These are phyloP conservation scores for Hypolimnas misippus DNA, from an alignment of 2,888 invertebrate genomes.

Conservation along the genomic window DNA sequence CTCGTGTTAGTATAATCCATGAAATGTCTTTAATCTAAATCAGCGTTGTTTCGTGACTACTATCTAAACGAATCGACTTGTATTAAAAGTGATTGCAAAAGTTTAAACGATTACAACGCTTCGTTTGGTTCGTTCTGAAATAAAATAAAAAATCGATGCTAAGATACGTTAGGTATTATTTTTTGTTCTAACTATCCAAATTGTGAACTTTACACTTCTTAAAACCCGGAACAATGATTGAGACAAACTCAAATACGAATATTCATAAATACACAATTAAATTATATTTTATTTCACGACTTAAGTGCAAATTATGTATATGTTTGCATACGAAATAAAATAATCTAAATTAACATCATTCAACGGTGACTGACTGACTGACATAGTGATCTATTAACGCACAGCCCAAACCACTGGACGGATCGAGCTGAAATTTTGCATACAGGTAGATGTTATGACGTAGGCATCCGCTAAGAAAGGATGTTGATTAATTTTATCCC, in stretches of 20 bases:
- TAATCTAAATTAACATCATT: no score
- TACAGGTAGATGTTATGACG: no score
- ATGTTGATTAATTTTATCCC: no score
- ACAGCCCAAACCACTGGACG: no score
- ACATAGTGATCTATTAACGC: no score
- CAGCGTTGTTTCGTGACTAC: not conserved
- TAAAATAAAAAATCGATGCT: slow-evolving; percentile 9
- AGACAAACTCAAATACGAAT: slow-evolving; percentile 2
- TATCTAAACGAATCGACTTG: slow-evolving; percentile 1
- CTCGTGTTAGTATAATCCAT: not conserved
- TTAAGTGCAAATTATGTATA: no score
- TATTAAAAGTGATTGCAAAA: not conserved
- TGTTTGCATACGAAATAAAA: no score
- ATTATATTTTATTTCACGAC: no score
- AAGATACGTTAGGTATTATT: slow-evolving; percentile 16
- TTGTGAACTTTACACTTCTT: slow-evolving; percentile 19
- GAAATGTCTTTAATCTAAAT: not conserved
- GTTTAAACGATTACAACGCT: slow-evolving; percentile 6
- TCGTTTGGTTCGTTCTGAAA: not conserved
- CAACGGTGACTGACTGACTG: no score
- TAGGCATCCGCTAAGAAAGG: no score
- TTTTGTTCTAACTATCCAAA: not conserved
- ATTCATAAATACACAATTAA: no score
- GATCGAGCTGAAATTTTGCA: no score
- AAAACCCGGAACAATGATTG: slow-evolving; percentile 4